These are phyloP conservation scores for Mactra quadrangularis DNA, from an alignment of 1,140 invertebrate species.

Conservation along the genomic window DNA sequence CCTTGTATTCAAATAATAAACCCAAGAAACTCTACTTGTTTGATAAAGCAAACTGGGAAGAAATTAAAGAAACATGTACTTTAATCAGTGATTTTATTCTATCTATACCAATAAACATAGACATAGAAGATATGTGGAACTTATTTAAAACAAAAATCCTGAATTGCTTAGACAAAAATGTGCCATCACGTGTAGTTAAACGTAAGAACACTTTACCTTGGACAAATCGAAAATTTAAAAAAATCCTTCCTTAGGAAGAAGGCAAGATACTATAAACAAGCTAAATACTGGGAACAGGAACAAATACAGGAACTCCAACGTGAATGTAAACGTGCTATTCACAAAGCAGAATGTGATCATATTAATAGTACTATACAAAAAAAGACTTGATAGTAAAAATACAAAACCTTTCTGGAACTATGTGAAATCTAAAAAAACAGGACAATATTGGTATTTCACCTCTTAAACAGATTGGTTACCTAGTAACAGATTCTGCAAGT, in stretches of 20 bases:
- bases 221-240: background rate
- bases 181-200: background rate
- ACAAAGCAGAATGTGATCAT: constrained; percentile 21
- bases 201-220: background rate
- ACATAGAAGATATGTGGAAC: background rate
- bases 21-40: background rate
- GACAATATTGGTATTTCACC: constrained; percentile 29
- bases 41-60: constrained; percentile 38
- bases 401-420: too few relatives aligned
- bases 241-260: background rate
- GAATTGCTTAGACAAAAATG: too few relatives aligned
- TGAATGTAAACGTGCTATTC: background rate
- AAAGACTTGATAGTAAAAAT: background rate
- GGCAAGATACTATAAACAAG: too few relatives aligned
- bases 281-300: constrained; percentile 42
- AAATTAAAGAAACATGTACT: background rate
- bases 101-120: background rate
- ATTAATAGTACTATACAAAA: constrained; percentile 6
- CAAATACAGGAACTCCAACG: constrained; percentile 19
- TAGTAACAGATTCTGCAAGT: background rate
- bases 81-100: background rate
- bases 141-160: background rate
- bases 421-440: too few relatives aligned
- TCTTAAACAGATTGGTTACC: background rate
- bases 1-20: background rate